phyloP scores from a whole-genome alignment of 2,797 vertebrate species.

The Cirrhinus molitorella region DNA sequence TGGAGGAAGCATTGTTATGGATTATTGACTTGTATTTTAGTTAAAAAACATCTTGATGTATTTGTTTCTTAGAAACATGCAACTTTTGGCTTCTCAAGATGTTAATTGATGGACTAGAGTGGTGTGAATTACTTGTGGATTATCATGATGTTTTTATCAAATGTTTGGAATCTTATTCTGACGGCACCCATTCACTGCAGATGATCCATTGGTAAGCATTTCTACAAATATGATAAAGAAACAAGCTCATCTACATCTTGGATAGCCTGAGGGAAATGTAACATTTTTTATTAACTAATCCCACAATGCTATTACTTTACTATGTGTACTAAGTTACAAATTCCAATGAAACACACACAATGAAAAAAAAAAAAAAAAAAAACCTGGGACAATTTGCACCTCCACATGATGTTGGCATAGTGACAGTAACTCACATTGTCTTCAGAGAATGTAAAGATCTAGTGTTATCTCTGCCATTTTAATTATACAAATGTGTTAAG shows the following conservation, averaged over 20 bases:
- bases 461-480: background rate
- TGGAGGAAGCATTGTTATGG: too few species aligned
- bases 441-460: background rate
- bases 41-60: too few species aligned
- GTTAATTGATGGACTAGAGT: background rate
- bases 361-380: background rate
- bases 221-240: too few species aligned
- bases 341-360: background rate
- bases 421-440: too few species aligned
- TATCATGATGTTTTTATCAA: background rate
- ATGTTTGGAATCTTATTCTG: background rate
- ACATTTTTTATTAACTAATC: too few species aligned
- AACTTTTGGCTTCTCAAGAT: too few species aligned
- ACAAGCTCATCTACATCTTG: too few species aligned
- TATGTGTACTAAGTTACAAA: too few species aligned
- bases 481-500: background rate
- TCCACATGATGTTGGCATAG: background rate
- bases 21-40: too few species aligned
- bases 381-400: background rate
- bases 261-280: too few species aligned
- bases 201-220: background rate
- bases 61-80: too few species aligned
- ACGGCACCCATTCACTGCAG: background rate
- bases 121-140: background rate
- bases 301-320: too few species aligned